Conservation (phyloP, 92 coral and sea anemone genomes). For the Meandrina meandrites region DNA sequence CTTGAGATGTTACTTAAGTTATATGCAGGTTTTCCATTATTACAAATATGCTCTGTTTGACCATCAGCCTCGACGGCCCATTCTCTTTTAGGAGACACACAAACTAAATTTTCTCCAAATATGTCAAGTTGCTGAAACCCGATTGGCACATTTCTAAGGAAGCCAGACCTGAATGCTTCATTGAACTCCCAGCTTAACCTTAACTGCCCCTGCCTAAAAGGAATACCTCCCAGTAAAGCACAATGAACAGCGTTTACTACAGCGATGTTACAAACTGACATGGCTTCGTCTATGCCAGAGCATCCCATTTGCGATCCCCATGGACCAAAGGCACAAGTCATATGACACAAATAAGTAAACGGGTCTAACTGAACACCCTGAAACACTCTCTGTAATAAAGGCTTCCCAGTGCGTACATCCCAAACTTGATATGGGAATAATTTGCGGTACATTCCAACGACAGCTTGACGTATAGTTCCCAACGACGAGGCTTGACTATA, state of each 20-base stretch:
- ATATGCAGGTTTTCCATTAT: too few relatives aligned
- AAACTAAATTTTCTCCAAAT: too few relatives aligned
- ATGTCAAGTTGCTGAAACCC: not conserved
- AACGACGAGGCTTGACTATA: not conserved
- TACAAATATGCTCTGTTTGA: not conserved
- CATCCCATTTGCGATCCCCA: not conserved
- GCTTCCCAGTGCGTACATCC: not conserved
- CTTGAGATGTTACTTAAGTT: too few relatives aligned
- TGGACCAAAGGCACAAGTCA: not conserved
- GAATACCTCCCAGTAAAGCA: not conserved
- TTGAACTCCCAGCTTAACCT: not conserved
- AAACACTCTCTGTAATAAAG: not conserved
- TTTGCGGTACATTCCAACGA: conserved; percentile 4
- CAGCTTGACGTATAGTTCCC: not conserved
- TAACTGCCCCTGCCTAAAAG: too few relatives aligned
- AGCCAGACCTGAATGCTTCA: not conserved
- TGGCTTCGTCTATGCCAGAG: not conserved
- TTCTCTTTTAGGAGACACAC: not conserved
- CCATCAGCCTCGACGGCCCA: not conserved
- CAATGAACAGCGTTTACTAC: not conserved
- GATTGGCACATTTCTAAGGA: not conserved
- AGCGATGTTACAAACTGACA: conserved; percentile 12
- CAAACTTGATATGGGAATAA: conserved; percentile 9
- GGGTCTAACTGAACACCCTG: not conserved
- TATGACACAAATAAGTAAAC: not conserved